Percentiles rank a stretch among this genome's conserved stretches.
phyloP scores from a whole-genome alignment of 1,140 invertebrate species.

The Formica selysi region DNA sequence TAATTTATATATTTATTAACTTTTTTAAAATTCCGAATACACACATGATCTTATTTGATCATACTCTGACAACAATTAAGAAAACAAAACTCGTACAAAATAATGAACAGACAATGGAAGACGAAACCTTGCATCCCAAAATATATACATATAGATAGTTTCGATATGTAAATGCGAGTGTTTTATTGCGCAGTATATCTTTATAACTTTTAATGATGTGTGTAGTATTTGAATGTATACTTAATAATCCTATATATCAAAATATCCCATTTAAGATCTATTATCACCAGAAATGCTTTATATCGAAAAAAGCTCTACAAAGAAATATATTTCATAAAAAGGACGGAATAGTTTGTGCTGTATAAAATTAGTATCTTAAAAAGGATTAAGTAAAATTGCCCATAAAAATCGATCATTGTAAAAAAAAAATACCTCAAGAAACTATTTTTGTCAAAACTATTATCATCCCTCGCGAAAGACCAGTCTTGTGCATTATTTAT shows the following conservation, averaged over 20 bases:
- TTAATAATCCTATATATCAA: constrained; percentile 64
- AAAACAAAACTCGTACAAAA: constrained; percentile 44
- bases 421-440: neutral
- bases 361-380: constrained; percentile 36
- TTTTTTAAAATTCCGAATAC: neutral
- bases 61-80: constrained; percentile 24
- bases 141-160: constrained; percentile 63
- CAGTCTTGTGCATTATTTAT: constrained; percentile 52
- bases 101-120: constrained; percentile 68
- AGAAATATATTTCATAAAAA: constrained; percentile 64
- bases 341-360: constrained; percentile 64
- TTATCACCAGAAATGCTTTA: constrained; percentile 74
- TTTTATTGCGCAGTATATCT: constrained; percentile 10
- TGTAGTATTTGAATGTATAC: constrained; percentile 35
- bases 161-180: constrained; percentile 51
- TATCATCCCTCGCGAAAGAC: constrained; percentile 54
- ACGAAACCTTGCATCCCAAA: constrained; percentile 62
- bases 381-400: constrained; percentile 54
- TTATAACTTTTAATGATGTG: constrained; percentile 28
- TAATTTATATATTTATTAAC: constrained; percentile 30
- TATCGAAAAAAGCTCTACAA: constrained; percentile 44
- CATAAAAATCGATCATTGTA: constrained; percentile 36
- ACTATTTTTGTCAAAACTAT: constrained; percentile 37
- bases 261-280: constrained; percentile 69
- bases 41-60: neutral